A percentile compares a stretch with the other conserved stretches of the same genome.
phyloP scores from a whole-genome alignment of 2,797 vertebrate genomes.

The Clarias laeviceps region DNA sequence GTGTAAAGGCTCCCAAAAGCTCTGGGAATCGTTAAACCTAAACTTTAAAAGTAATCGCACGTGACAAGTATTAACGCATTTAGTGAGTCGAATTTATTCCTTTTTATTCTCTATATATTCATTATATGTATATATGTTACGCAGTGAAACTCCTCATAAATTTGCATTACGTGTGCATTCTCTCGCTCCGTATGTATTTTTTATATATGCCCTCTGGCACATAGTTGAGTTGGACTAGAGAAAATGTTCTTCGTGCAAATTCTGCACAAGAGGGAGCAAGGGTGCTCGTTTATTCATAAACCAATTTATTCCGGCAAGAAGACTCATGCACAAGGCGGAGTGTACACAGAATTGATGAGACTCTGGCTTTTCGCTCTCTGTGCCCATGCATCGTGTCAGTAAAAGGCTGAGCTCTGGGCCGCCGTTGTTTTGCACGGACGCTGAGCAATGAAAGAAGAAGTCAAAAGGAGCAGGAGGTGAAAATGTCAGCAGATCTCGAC shows the following conservation, averaged over 20 bases:
- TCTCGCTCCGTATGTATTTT: conserved; percentile 83
- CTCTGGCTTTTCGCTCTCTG: conserved; percentile 61
- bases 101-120: conserved; percentile 56
- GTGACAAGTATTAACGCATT: conserved; percentile 54
- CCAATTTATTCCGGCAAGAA: conserved; percentile 81
- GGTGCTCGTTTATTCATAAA: conserved; percentile 84
- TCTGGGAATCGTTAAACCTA: neutral
- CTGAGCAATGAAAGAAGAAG: conserved; percentile 59
- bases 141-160: conserved; percentile 75
- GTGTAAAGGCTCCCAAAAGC: neutral
- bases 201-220: conserved; percentile 82
- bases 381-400: conserved; percentile 66
- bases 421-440: conserved; percentile 65
- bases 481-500: conserved; percentile 66
- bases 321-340: conserved; percentile 68
- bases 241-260: conserved; percentile 78
- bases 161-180: conserved; percentile 77
- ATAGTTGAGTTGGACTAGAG: conserved; percentile 80
- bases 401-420: conserved; percentile 65
- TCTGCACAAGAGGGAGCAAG: conserved; percentile 75
- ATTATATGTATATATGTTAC: conserved; percentile 67
- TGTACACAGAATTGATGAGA: conserved; percentile 81
- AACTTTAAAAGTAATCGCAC: neutral
- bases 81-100: conserved; percentile 56
- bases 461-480: conserved; percentile 67